A percentile compares a stretch with the other conserved stretches of the same genome.
Evolutionary conservation across 1,140 invertebrate genomes (phyloP).

Genomic region (Drosophila miranda): DNA sequence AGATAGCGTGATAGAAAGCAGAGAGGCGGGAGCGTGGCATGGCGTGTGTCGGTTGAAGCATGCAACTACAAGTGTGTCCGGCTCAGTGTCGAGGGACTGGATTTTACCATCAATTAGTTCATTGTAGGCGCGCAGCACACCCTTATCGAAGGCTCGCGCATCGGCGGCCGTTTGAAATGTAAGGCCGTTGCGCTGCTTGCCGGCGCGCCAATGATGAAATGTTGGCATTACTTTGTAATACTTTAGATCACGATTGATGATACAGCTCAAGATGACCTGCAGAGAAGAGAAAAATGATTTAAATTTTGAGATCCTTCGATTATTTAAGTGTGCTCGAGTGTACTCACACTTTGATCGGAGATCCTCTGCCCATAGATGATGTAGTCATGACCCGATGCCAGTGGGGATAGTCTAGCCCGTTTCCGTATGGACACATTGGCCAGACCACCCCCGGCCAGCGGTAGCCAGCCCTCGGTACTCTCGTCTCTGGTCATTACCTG

Average conservation of each 20-base stretch:
- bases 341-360: conserved; percentile 92
- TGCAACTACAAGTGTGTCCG: conserved; percentile 38
- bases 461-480: conserved; percentile 97
- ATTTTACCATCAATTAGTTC: conserved; percentile 93
- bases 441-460: conserved; percentile 95
- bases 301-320: neutral
- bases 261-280: conserved; percentile 96
- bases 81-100: conserved; percentile 2
- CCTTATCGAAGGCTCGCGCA: conserved; percentile 96
- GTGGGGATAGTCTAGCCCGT: conserved; percentile 84
- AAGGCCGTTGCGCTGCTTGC: conserved; percentile 96
- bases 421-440: conserved; percentile 95
- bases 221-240: conserved; percentile 99
- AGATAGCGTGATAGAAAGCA: conserved; percentile 30
- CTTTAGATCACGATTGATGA: conserved; percentile 97
- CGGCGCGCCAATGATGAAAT: conserved; percentile 98
- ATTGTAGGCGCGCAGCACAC: conserved; percentile 93
- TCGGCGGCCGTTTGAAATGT: conserved; percentile 97
- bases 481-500: conserved; percentile 99
- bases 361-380: conserved; percentile 95
- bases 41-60: conserved; percentile 27
- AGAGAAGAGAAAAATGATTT: neutral
- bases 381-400: conserved; percentile 87
- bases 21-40: conserved; percentile 9
- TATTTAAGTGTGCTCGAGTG: accelerated